phyloP scores from a whole-genome alignment of 2,797 vertebrate genomes.

The Trachurus trachurus region DNA sequence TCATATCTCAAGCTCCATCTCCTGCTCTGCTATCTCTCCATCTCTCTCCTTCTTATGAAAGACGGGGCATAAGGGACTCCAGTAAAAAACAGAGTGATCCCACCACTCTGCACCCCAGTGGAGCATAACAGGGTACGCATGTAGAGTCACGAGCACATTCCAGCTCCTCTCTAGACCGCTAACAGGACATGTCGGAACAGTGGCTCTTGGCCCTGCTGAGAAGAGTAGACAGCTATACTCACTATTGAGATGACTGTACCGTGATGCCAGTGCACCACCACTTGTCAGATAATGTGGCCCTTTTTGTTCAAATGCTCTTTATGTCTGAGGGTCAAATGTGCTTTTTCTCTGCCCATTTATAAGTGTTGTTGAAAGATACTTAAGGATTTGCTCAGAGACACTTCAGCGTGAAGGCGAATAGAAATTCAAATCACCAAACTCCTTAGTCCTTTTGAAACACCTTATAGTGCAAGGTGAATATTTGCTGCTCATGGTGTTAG shows the following conservation, averaged over 20 bases:
- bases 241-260: slow-evolving; percentile 52
- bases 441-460: slow-evolving; percentile 2
- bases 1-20: slow-evolving; percentile 23
- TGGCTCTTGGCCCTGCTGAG: slow-evolving; percentile 54
- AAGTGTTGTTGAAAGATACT: not conserved
- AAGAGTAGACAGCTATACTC: slow-evolving; percentile 55
- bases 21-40: slow-evolving; percentile 20
- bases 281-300: slow-evolving; percentile 42
- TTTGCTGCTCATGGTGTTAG: slow-evolving; percentile 43
- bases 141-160: slow-evolving; percentile 81
- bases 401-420: slow-evolving; percentile 9
- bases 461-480: slow-evolving; percentile 42
- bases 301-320: slow-evolving; percentile 11
- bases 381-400: not conserved
- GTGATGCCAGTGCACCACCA: slow-evolving; percentile 28
- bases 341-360: not conserved
- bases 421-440: slow-evolving; percentile 3
- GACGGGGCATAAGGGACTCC: slow-evolving; percentile 12
- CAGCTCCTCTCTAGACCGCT: slow-evolving; percentile 66
- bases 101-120: slow-evolving; percentile 59
- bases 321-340: not conserved
- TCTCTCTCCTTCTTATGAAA: slow-evolving; percentile 35
- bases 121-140: slow-evolving; percentile 67
- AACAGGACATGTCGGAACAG: slow-evolving; percentile 76
- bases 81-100: slow-evolving; percentile 33